Conservation (phyloP, 2,797 vertebrate species). For the Propithecus deckenii region DNA sequence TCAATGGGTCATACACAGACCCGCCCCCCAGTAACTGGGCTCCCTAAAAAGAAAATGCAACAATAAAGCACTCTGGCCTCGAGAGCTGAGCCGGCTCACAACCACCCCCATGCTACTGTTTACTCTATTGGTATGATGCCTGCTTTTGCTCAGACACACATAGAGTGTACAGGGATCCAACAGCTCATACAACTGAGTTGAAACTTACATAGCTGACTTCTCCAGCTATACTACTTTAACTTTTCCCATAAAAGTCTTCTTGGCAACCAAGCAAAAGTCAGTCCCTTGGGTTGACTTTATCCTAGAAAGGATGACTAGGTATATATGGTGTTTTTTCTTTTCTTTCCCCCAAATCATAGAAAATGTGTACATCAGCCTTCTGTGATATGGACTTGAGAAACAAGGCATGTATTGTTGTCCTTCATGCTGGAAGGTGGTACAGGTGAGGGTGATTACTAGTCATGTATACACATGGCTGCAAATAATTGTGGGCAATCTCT, state of each 20-base stretch:
- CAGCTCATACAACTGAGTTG: not conserved
- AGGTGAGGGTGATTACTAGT: not conserved
- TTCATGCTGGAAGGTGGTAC: constrained; percentile 4
- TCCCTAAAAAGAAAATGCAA: not conserved
- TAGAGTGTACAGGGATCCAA: not conserved
- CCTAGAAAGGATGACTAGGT: not conserved
- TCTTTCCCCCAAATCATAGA: not conserved
- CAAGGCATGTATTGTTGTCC: not conserved
- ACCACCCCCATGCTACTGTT: not conserved
- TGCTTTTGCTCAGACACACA: not conserved
- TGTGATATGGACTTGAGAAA: constrained; percentile 7
- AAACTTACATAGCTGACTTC: not conserved
- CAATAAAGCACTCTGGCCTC: not conserved
- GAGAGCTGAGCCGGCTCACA: not conserved
- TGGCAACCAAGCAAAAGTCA: not conserved
- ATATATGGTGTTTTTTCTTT: not conserved
- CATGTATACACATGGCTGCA: not conserved
- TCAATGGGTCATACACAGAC: not conserved
- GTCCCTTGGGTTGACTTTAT: not conserved
- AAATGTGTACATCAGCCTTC: not conserved
- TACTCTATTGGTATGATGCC: not conserved
- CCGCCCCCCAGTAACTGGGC: not conserved
- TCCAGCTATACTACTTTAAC: not conserved
- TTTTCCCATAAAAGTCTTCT: not conserved
- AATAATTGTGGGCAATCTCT: not conserved